Evolutionary conservation across 2,113 vertebrate genomes (phyloP).

Genomic region (Neolamprologus cancellatus): DNA sequence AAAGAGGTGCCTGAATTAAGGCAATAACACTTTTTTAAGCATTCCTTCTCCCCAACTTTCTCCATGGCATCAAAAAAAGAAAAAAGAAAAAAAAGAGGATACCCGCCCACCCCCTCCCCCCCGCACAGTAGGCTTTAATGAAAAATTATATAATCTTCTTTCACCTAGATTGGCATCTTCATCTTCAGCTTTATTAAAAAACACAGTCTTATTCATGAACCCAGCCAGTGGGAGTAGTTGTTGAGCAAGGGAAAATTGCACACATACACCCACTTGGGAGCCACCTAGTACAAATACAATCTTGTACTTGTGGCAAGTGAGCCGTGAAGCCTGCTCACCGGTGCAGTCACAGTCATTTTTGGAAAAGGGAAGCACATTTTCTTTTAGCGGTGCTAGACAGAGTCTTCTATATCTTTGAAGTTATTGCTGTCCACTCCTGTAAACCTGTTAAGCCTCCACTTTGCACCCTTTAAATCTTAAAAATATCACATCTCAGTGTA

Average conservation of each 20-base stretch:
- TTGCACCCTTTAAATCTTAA: neutral
- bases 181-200: neutral
- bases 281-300: neutral
- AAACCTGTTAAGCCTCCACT: neutral
- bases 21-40: neutral
- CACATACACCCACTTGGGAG: neutral
- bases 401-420: neutral
- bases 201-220: neutral
- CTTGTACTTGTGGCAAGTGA: slow-evolving; percentile 14
- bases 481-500: neutral
- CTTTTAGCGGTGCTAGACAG: neutral
- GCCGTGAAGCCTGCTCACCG: neutral
- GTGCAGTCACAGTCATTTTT: neutral
- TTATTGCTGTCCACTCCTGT: neutral
- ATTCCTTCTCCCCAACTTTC: neutral
- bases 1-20: neutral
- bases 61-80: neutral
- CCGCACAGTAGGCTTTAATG: neutral
- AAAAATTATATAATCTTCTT: neutral
- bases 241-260: neutral
- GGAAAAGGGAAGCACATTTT: neutral
- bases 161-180: neutral
- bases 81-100: neutral
- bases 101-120: fast-evolving
- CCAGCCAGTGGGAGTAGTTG: neutral